Conservation (phyloP, 2,888 invertebrate genomes). For the Spisula solida region DNA sequence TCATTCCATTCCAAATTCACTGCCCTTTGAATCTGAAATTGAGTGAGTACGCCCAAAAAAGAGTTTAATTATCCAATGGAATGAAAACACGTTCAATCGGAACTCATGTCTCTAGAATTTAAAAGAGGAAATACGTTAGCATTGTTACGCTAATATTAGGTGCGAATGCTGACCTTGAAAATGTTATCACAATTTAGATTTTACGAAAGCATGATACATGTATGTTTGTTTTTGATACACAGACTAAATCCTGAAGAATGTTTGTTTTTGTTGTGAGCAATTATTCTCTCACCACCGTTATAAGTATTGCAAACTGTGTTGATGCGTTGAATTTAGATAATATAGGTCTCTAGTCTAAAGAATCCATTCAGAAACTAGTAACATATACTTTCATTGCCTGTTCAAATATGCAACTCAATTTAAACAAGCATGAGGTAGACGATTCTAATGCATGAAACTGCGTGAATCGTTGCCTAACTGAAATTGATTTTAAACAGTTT, state of each 20-base stretch:
- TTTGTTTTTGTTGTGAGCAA: not conserved
- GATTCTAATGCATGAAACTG: not conserved
- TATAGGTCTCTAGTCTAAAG: not conserved
- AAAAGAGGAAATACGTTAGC: not conserved
- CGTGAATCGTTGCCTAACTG: not conserved
- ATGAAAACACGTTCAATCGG: slow-evolving; percentile 6
- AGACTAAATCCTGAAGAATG: not conserved
- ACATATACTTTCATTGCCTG: not conserved
- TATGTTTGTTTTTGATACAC: not conserved
- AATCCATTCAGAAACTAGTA: not conserved
- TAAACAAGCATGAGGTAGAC: not conserved
- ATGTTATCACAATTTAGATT: not conserved
- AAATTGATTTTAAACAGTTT: not conserved
- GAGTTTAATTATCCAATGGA: not conserved
- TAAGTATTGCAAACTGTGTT: too few relatives aligned
- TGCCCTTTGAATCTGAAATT: not conserved
- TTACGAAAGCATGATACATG: not conserved
- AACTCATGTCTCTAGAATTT: not conserved
- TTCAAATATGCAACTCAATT: not conserved
- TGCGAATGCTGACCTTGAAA: not conserved
- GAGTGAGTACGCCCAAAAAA: not conserved
- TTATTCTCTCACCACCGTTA: not conserved
- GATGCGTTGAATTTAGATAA: too few relatives aligned
- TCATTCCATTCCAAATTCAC: not conserved
- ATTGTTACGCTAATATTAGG: not conserved